Base-by-base conservation (phyloP, 2,113 vertebrate species). In the Pampusana beccarii region DNA sequence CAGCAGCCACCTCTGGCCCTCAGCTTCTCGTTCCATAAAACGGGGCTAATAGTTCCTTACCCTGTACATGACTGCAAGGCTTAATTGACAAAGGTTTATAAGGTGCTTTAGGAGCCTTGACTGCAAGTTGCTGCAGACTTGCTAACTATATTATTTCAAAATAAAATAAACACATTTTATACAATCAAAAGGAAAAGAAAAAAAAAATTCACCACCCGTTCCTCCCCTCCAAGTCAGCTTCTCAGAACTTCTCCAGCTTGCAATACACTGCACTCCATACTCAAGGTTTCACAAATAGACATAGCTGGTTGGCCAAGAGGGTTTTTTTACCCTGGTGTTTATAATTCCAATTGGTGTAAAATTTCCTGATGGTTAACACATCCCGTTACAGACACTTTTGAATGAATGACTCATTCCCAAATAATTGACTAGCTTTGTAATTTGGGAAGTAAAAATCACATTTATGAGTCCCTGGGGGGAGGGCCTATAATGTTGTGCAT, bases 291-390 rank as follows among this genome's bases (percentile, higher is more conserved):
- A 90, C 62, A 78, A 95, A 92, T 36, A 96, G 90, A 95, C 46
- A 86, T 81, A 80, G 83, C 80, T 87, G 89, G 96, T 97, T 69
- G 82, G 93, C 87, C 83, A 94, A 95, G 51, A 87, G 48, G 6
- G 5, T 34, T 42, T 1, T 94, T 97, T 81, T 89, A 97, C 95
- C 83, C 97, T 98, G 94, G 98, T 98, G 97, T 98, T 98, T 98
- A 98, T 98, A 98, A 98, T 98, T 98, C 97, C 98, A 98, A 98
- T 98, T 98, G 98, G 98, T 97, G 94, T 98, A 97, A 98, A 98
- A 97, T 98, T 98, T 98, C 97, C 97, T 98, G 98, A 98, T 96
- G 98, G 97, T 98, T 98, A 98, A 98, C 98, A 98, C 98, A 98
- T 98, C 97, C 96, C 96, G 16, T 97, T 98, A 96, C 96, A 89